These are phyloP conservation scores for Xiphophorus hellerii DNA, from an alignment of 2,113 vertebrate species.

Conservation along the genomic window DNA sequence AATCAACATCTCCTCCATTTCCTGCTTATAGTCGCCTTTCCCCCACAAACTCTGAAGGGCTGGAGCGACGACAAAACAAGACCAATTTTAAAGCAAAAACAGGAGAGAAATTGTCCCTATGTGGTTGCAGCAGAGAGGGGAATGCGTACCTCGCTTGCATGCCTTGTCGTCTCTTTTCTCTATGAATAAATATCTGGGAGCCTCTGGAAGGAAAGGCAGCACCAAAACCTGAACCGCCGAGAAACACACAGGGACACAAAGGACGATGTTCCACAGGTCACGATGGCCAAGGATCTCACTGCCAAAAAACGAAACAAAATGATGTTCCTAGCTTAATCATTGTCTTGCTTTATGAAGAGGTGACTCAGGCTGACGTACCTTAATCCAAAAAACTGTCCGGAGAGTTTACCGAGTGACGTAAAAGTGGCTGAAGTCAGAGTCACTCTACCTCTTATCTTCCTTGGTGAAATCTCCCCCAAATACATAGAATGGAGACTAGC, in stretches of 20 bases:
- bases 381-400: slow-evolving; percentile 74
- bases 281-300: slow-evolving; percentile 79
- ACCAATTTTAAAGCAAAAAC: not conserved
- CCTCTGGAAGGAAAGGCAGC: slow-evolving; percentile 78
- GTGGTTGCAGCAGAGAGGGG: not conserved
- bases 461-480: slow-evolving; percentile 77
- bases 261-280: slow-evolving; percentile 76
- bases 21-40: slow-evolving; percentile 72
- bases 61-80: slow-evolving; percentile 23
- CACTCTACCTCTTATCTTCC: slow-evolving; percentile 71
- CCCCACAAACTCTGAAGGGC: slow-evolving; percentile 82
- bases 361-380: slow-evolving; percentile 51
- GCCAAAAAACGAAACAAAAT: not conserved
- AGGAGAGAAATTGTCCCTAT: not conserved
- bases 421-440: slow-evolving; percentile 66
- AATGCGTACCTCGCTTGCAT: slow-evolving; percentile 74
- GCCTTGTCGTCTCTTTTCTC: slow-evolving; percentile 71
- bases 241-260: slow-evolving; percentile 66
- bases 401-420: slow-evolving; percentile 71
- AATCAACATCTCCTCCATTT: slow-evolving; percentile 83
- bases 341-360: not conserved
- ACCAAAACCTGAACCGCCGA: slow-evolving; percentile 61
- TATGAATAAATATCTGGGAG: slow-evolving; percentile 79
- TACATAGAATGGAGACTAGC: slow-evolving; percentile 64
- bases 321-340: not conserved